Evolutionary conservation across 2,113 vertebrate species (phyloP).

Genomic region (Lepus europaeus): DNA sequence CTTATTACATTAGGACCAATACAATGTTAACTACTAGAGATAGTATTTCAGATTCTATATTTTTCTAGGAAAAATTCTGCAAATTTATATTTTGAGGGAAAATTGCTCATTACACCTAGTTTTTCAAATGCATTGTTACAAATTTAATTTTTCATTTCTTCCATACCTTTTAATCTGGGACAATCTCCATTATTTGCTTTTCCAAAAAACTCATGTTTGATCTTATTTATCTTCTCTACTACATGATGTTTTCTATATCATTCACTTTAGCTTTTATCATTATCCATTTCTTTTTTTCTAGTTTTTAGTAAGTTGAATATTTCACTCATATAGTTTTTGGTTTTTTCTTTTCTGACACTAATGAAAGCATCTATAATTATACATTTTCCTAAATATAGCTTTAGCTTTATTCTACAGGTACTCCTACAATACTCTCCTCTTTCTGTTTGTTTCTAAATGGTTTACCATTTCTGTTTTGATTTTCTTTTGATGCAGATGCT

Average conservation of each 20-base stretch:
- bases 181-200: neutral
- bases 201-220: slow-evolving; percentile 30
- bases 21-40: slow-evolving; percentile 27
- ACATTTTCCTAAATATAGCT: neutral
- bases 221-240: neutral
- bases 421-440: neutral
- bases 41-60: slow-evolving; percentile 23
- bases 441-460: slow-evolving; percentile 21
- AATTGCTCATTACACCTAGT: neutral
- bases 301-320: neutral
- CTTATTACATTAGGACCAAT: slow-evolving; percentile 44
- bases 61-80: slow-evolving; percentile 41
- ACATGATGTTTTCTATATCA: slow-evolving; percentile 38
- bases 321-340: neutral
- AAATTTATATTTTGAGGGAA: slow-evolving; percentile 20
- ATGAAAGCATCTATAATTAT: slow-evolving; percentile 1
- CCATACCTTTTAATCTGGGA: neutral
- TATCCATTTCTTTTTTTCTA: slow-evolving; percentile 11
- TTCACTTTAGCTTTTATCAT: slow-evolving; percentile 39
- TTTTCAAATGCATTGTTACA: slow-evolving; percentile 14
- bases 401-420: neutral
- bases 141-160: slow-evolving; percentile 46
- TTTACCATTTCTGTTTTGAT: slow-evolving; percentile 22
- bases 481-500: slow-evolving; percentile 31
- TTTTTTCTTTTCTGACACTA: slow-evolving; percentile 30